Base-by-base conservation (phyloP, 2,797 vertebrate genomes). In the Eospalax fontanierii region DNA sequence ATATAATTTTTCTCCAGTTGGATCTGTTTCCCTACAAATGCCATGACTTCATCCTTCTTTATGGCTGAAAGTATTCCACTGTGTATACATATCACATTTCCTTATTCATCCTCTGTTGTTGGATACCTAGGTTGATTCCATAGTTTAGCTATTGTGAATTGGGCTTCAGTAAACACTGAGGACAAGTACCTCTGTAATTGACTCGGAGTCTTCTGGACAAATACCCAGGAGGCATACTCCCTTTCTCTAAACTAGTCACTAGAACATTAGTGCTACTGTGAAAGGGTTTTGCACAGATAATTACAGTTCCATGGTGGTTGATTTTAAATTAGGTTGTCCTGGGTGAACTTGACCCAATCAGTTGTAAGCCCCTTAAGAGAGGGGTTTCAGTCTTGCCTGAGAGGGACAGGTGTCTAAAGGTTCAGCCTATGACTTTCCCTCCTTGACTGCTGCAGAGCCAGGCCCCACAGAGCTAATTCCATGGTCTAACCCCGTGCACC, bases 271-370 rank as follows among this genome's bases (percentile, higher is more conserved):
- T 63, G 71, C 10, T 18, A 26, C 18, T 22, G 18, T 19, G 89
- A 70, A 54, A 91, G 71, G 40, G 50, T 63, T 91, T 82, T 79
- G 50, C 14, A 46, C 38, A 38, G 30, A 33, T 38, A 71, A 71
- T 43, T 74, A 12, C 15, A 68, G 46, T 38, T 65, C 61, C 73
- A 54, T 50, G 46, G n/a, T 84, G 65, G 46, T 19, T 82, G 70
- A 73, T 18, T 92, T 81, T 73, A 93, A 94, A 66, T 86, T 84
- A 82, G 28, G 43, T 80, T 38, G 75, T 84, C 30, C 83, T 76
- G 43, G 68, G 59, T 50, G 70, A 33, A 15, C 46, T 46, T 61
- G 16, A 40, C 63, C 81, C 59, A 63, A 22, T 46, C 59, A 65
- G n/a, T 68, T 70, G 38, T 10, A 89, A 80, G 59, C 24, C 65